phyloP scores from a whole-genome alignment of 23 tunicate species.

The Clavelina lepadiformis region DNA sequence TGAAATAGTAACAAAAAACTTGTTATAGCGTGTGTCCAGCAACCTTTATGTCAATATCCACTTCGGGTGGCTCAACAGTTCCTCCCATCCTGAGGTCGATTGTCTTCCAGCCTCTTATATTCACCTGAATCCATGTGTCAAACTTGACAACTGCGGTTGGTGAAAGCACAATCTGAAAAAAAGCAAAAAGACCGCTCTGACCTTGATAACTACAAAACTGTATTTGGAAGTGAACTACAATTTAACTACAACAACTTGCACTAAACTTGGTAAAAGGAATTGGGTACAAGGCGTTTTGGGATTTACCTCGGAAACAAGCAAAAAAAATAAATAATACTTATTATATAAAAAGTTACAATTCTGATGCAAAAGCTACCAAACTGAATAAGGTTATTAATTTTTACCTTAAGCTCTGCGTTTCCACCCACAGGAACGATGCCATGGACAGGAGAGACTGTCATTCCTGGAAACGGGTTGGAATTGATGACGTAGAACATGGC shows the following conservation, averaged over 20 bases:
- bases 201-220: not conserved
- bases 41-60: slow-evolving; percentile 87
- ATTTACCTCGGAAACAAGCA: no score
- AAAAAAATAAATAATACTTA: no score
- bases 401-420: slow-evolving; percentile 74
- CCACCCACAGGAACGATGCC: slow-evolving; percentile 98
- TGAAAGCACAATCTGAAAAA: slow-evolving; percentile 36
- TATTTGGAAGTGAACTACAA: no score
- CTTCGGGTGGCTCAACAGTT: slow-evolving; percentile 84
- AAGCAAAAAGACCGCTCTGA: not conserved
- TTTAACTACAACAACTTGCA: no score
- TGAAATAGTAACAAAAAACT: no score
- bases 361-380: no score
- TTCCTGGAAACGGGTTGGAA: slow-evolving; percentile 85
- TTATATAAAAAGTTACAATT: no score
- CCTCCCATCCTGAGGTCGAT: slow-evolving; percentile 88
- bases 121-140: slow-evolving; percentile 92
- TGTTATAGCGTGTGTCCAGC: no score
- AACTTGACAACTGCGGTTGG: slow-evolving; percentile 84
- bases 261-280: no score
- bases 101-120: slow-evolving; percentile 85
- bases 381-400: no score
- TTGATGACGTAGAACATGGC: slow-evolving; percentile 94
- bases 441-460: slow-evolving; percentile 84
- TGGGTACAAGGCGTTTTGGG: no score